phyloP scores from a whole-genome alignment of 2,113 vertebrate genomes.

The Trematomus loennbergii region DNA sequence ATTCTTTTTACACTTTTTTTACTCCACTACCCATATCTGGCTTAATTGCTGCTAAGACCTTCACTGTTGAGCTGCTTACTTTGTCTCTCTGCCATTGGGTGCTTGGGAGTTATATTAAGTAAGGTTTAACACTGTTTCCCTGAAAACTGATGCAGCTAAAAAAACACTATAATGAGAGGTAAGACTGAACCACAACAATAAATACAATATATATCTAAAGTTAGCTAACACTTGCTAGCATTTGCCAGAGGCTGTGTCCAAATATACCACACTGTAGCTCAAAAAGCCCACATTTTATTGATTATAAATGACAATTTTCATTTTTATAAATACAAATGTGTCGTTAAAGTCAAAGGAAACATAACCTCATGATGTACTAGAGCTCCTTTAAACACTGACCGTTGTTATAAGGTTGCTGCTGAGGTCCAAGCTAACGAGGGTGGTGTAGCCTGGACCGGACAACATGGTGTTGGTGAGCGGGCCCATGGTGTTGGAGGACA shows the following conservation, averaged over 20 bases:
- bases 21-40: background rate
- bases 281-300: background rate
- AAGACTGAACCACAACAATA: no score
- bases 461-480: slow-evolving; percentile 89
- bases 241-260: background rate
- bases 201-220: background rate
- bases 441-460: slow-evolving; percentile 98
- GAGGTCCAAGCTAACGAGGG: slow-evolving; percentile 92
- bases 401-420: slow-evolving; percentile 90
- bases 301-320: no score
- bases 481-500: slow-evolving; percentile 91
- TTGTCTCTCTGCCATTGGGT: background rate
- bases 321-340: background rate
- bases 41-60: background rate
- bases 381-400: slow-evolving; percentile 64
- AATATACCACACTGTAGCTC: background rate
- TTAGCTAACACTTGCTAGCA: background rate
- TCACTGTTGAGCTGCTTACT: background rate
- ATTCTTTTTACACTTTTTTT: no score
- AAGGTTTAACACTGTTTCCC: background rate
- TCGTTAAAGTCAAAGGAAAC: background rate
- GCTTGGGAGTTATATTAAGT: background rate
- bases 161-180: no score
- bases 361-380: background rate
- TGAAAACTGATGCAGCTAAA: no score